Percentiles rank a stretch among this genome's conserved stretches.
These are phyloP conservation scores for Phaethon lepturus DNA, from an alignment of 2,113 vertebrate species.

Conservation along the genomic window DNA sequence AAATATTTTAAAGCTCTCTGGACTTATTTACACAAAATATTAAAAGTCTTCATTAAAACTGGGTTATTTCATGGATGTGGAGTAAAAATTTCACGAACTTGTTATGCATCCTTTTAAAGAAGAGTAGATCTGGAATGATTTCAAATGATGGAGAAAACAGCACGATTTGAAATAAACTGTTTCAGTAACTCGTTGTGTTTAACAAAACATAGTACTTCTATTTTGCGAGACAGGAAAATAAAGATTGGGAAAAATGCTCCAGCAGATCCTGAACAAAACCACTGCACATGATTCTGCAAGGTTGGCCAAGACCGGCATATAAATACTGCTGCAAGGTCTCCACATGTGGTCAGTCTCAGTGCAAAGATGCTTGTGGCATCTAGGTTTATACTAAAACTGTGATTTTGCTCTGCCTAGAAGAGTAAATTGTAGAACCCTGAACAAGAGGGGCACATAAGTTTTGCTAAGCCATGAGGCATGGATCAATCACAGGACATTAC, in stretches of 20 bases:
- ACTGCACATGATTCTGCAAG: background rate
- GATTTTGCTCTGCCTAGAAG: background rate
- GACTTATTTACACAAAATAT: background rate
- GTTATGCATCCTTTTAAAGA: background rate
- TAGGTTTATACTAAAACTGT: background rate
- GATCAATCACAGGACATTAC: background rate
- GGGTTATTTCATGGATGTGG: background rate
- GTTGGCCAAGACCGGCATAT: background rate
- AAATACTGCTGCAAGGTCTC: background rate
- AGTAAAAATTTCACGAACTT: no score
- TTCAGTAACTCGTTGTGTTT: background rate
- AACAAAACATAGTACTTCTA: background rate
- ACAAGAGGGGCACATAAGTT: background rate
- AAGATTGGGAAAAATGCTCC: rapidly evolving
- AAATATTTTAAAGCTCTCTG: background rate
- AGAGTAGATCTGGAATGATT: background rate
- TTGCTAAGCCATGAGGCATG: background rate
- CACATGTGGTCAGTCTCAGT: background rate
- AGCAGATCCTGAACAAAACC: background rate
- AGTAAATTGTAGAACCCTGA: background rate
- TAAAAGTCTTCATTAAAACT: background rate
- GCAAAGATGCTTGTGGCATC: background rate
- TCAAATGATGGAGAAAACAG: background rate
- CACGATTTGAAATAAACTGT: background rate
- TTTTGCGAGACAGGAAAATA: background rate